Base-by-base conservation (phyloP, 1,140 invertebrate genomes). In the Sycobia sp. region DNA sequence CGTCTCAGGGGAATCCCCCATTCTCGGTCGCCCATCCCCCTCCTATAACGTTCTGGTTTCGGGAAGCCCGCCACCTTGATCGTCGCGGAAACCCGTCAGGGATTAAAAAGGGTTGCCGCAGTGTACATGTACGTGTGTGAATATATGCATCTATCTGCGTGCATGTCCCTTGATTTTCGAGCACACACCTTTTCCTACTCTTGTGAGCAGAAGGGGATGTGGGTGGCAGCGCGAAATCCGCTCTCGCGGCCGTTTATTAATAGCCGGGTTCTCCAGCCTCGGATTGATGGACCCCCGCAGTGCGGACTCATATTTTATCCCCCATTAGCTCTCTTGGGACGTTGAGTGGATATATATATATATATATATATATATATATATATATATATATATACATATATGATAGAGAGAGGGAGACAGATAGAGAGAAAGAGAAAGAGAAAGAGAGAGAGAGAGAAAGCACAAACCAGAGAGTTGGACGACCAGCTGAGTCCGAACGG, bases 161-260 rank as follows among this genome's bases (percentile, higher is more conserved):
- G 38, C 29, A 72, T 70, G 60, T 66, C 69, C 61, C 67, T 41
- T 54, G 46, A 34, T 4, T 32, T 32, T 11, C 29, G 69, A 68
- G 69, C 47, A 53, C n/a, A n/a, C n/a, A n/a, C n/a, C n/a, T n/a
- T n/a, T n/a, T n/a, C n/a, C 5, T 11, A 32, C 29, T 32, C 29
- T 4, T 7, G 29, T 4, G 29, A 11, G 25, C 18, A 50, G 63
- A 23, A 3, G 61, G 66, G 56, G 58, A 56, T 72, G n/a, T 22
- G 18, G 39, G 3, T 7, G 13, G 22, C 20, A 18, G 50, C 18
- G 36, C n/a, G 74, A 76, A 4, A 77, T 74, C 73, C 73, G 65
- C 64, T 72, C 72, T 68, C 68, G 67, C 60, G 66, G 73, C 68
- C 71, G 64, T n/a, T n/a, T 74, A 74, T 78, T 76, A 78, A 78